phyloP scores from a whole-genome alignment of 2,113 vertebrate species.

The Pelusios castaneus region DNA sequence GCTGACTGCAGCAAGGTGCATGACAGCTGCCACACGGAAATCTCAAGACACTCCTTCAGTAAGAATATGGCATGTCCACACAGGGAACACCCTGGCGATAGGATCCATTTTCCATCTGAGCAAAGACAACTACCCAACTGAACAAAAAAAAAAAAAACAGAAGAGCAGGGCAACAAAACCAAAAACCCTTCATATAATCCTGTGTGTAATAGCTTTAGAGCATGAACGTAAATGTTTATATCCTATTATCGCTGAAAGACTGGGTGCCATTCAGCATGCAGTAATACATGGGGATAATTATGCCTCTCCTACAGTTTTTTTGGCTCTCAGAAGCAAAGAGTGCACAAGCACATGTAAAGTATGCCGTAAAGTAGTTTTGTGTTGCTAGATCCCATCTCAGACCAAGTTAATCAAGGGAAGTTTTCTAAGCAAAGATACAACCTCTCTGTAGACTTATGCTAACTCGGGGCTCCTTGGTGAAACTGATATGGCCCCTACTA shows the following conservation, averaged over 20 bases:
- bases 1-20: constrained; percentile 67
- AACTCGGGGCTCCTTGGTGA: neutral
- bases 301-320: neutral
- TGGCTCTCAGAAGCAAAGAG: constrained; percentile 23
- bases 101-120: constrained; percentile 65
- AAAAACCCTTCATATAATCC: constrained; percentile 44
- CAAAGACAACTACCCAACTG: constrained; percentile 69
- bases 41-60: constrained; percentile 68
- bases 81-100: constrained; percentile 53
- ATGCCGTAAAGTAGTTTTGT: constrained; percentile 18
- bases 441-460: neutral
- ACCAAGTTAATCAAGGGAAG: neutral
- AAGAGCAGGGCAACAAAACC: constrained; percentile 65
- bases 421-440: neutral
- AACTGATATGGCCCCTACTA: neutral
- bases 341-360: neutral
- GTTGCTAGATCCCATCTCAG: constrained; percentile 20
- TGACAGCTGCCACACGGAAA: constrained; percentile 62
- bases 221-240: constrained; percentile 11
- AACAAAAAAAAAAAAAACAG: constrained; percentile 58
- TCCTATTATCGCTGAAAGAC: neutral
- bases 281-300: neutral
- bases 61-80: constrained; percentile 62
- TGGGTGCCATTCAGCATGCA: constrained; percentile 44
- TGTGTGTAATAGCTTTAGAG: constrained; percentile 13